Evolutionary conservation across 2,797 vertebrate genomes (phyloP).

Genomic region (Arctocebus calabarensis): DNA sequence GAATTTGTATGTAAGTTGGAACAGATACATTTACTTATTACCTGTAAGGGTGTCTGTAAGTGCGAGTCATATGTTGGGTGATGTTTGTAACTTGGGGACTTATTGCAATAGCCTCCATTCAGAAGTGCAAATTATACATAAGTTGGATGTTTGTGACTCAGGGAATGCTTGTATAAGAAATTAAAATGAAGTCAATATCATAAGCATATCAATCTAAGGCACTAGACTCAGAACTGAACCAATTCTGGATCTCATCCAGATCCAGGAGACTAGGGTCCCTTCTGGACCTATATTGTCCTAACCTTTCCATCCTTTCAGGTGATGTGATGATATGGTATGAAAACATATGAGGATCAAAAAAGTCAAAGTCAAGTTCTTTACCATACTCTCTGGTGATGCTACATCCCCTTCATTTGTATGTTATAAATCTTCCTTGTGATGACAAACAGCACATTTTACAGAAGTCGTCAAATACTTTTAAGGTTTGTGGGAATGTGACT

Average conservation of each 20-base stretch:
- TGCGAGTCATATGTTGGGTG: no score
- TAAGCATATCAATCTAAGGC: background rate
- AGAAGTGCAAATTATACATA: no score
- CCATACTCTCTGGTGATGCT: background rate
- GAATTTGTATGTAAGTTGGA: no score
- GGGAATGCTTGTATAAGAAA: background rate
- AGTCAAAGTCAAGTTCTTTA: background rate
- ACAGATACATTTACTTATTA: no score
- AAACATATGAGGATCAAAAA: background rate
- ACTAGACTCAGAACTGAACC: background rate
- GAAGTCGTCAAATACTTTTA: constrained; percentile 36
- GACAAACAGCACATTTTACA: background rate
- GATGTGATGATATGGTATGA: background rate
- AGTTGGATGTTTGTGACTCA: no score
- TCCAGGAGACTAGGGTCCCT: background rate
- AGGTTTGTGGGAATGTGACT: background rate
- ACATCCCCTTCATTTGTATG: background rate
- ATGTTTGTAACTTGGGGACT: no score
- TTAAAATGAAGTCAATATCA: constrained; percentile 20
- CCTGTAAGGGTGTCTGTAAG: no score
- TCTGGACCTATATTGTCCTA: background rate
- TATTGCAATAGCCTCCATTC: no score
- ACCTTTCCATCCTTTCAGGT: background rate
- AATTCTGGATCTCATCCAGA: background rate
- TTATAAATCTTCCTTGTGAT: constrained; percentile 22